phyloP scores from a whole-genome alignment of 2,113 vertebrate genomes.

The Nothocercus julius region DNA sequence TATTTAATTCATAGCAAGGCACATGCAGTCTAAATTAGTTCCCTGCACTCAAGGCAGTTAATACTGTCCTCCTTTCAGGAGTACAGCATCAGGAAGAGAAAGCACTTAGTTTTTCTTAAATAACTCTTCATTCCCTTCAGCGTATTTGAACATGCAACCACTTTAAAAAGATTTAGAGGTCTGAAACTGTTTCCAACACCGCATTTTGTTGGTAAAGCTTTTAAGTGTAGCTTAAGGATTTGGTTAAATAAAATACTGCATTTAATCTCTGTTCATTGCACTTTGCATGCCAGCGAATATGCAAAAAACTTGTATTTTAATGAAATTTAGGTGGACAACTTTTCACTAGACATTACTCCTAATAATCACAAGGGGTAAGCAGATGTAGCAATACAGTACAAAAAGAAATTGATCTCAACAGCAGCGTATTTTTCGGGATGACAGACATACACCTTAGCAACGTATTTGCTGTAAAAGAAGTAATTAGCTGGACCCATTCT shows the following conservation, averaged over 20 bases:
- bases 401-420: background rate
- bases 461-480: background rate
- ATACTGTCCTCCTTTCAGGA: background rate
- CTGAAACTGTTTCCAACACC: background rate
- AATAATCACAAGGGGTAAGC: background rate
- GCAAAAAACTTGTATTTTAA: background rate
- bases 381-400: rapidly evolving
- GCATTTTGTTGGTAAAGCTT: background rate
- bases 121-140: background rate
- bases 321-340: background rate
- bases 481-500: background rate
- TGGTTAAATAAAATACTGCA: rapidly evolving
- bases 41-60: background rate
- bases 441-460: background rate
- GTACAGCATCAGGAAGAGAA: background rate
- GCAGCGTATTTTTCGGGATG: rapidly evolving
- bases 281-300: background rate
- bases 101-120: background rate
- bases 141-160: background rate
- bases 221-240: rapidly evolving
- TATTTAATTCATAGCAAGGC: background rate
- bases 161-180: background rate
- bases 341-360: background rate
- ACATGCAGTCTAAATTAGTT: rapidly evolving
- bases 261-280: background rate